Percentiles rank a stretch among this genome's conserved stretches.
Evolutionary conservation across 2,888 invertebrate genomes (phyloP).

Genomic region (Apomyelois bistriatella): DNA sequence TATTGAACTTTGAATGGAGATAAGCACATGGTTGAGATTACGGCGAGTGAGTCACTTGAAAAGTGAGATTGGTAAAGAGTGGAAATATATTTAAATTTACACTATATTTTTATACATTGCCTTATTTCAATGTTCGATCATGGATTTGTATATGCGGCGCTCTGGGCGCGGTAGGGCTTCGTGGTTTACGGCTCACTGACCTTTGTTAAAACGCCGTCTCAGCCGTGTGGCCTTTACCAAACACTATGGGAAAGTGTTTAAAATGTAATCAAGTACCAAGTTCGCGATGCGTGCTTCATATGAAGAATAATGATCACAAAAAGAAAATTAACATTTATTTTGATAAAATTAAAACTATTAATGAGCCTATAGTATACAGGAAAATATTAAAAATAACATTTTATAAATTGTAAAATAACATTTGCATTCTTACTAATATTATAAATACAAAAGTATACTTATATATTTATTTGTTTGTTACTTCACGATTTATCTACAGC

Average conservation of each 20-base stretch:
- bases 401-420: too few relatives aligned
- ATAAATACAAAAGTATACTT: too few relatives aligned
- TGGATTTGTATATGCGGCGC: neutral
- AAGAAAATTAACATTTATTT: too few relatives aligned
- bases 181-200: constrained; percentile 31
- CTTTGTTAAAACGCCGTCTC: constrained; percentile 5
- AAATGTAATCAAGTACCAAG: neutral
- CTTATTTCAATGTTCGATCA: too few relatives aligned
- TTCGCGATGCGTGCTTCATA: neutral
- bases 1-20: constrained; percentile 7
- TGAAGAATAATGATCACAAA: neutral
- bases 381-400: too few relatives aligned
- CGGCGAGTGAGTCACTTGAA: constrained; percentile 10
- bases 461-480: too few relatives aligned
- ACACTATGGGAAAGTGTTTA: constrained; percentile 5
- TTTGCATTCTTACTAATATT: too few relatives aligned
- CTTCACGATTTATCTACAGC: too few relatives aligned
- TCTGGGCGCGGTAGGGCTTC: constrained; percentile 34
- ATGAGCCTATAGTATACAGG: too few relatives aligned
- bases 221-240: neutral
- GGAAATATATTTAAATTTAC: neutral
- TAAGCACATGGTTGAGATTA: neutral
- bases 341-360: too few relatives aligned
- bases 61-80: constrained; percentile 13
- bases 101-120: neutral